Evolutionary conservation across 2,797 vertebrate species (phyloP).

Genomic region (Vespertilio murinus): DNA sequence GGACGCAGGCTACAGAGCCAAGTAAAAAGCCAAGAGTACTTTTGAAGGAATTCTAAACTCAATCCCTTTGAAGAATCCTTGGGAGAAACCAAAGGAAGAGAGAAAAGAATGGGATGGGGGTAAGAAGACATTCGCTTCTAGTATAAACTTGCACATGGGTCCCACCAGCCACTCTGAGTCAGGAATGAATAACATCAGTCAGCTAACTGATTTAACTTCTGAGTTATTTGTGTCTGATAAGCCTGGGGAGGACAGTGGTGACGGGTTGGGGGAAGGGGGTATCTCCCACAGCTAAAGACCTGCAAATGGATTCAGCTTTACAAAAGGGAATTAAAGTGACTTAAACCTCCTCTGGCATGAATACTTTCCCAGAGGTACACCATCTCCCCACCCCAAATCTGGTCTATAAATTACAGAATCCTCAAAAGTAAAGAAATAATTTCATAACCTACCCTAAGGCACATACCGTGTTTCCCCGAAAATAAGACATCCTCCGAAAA

Average conservation of each 20-base stretch:
- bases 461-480: no score
- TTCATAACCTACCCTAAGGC: neutral
- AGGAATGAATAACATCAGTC: neutral
- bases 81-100: neutral
- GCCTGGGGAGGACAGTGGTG: neutral
- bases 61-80: neutral
- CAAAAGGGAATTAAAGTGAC: neutral
- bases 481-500: no score
- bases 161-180: neutral
- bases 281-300: neutral
- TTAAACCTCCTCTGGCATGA: neutral
- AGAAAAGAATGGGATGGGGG: neutral
- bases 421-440: neutral
- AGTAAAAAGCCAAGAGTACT: neutral
- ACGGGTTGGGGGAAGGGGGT: neutral
- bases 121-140: neutral
- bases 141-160: neutral
- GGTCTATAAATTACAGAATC: slow-evolving; percentile 10
- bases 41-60: neutral
- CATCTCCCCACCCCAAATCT: neutral
- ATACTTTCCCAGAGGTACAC: neutral
- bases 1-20: neutral
- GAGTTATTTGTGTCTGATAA: neutral
- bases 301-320: neutral
- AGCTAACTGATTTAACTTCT: neutral